phyloP scores from a whole-genome alignment of 2,888 invertebrate species.

The Nomada goodeniana region DNA sequence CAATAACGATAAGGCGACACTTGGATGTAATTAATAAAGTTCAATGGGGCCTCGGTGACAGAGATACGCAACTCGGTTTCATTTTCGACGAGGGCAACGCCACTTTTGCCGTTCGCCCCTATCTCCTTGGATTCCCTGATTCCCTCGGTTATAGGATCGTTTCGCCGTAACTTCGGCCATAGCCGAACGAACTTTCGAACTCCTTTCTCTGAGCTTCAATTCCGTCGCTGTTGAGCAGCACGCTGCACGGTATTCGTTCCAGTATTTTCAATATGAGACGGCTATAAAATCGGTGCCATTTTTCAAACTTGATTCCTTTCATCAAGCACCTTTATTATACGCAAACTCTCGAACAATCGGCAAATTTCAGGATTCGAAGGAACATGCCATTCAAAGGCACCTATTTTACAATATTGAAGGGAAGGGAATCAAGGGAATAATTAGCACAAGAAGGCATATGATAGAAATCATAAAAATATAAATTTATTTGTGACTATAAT shows the following conservation, averaged over 20 bases:
- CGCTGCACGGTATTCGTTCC: constrained; percentile 23
- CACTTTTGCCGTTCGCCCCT: constrained; percentile 34
- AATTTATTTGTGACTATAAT: too few relatives aligned
- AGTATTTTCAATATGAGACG: constrained; percentile 32
- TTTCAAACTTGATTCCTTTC: background rate
- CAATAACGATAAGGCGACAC: background rate
- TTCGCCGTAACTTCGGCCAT: constrained; percentile 51
- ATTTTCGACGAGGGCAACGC: constrained; percentile 13
- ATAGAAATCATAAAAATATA: too few relatives aligned
- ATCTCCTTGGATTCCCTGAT: constrained; percentile 37
- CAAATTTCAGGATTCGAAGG: background rate
- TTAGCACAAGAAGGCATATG: too few relatives aligned
- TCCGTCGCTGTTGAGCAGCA: constrained; percentile 33
- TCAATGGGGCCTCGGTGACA: background rate
- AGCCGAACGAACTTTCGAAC: constrained; percentile 49
- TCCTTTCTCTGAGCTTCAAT: constrained; percentile 47
- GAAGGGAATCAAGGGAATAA: too few relatives aligned
- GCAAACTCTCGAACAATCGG: background rate
- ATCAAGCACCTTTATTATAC: background rate
- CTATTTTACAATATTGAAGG: too few relatives aligned
- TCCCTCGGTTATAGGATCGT: constrained; percentile 52
- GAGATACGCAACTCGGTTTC: constrained; percentile 23
- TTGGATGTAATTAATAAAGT: constrained; percentile 34
- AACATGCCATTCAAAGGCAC: too few relatives aligned
- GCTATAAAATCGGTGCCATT: constrained; percentile 8